Base-by-base conservation (phyloP, 2,888 invertebrate genomes). In the Troglohyphantes excavatus region DNA sequence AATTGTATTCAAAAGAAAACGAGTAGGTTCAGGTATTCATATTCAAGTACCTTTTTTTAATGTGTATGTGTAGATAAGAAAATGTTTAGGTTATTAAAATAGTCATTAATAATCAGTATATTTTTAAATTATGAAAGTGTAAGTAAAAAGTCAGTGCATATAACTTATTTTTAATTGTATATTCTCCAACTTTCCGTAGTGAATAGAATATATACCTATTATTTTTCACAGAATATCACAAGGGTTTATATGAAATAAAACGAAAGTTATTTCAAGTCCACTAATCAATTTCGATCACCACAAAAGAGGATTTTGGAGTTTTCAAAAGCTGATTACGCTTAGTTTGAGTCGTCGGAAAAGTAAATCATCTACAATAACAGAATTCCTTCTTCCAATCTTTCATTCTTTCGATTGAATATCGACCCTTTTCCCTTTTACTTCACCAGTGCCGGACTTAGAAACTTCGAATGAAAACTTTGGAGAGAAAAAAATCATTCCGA, bases 341-440 rank as follows among this genome's bases (percentile, higher is more conserved):
- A 13, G 11, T 23, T 61, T 17, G 33, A 33, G 11, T 7, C 26
- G 23, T 2, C 26, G 13, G 29, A 61, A 65, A 63, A 63, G 21
- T 23, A 78, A 78, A 78, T 78, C 78, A 65, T 67, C 67, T 21
- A 46, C 46, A 73, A 83, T 73, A 83, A 65, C 83, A 43, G 26
- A 33, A 29, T 23, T 61, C 68, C 21, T 73, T 73, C 33, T 26
- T 17, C 46, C 61, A 75, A 73, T 83, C 27, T 27, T 73, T 65
- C 65, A 43, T 29, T 59, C 13, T 70, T 65, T 73, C 46, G 65
- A 83, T 73, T 46, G 73, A 73, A 83, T 73, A 83, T 83, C 65
- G 83, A 83, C 72, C 72, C 9, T 46, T 19, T 27, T 65, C 26
- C 33, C 19, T 78, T 78, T n/a, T 61, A 19, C 33, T 29, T 33